Percentiles rank a stretch among this genome's conserved stretches.
phyloP scores from a whole-genome alignment of 2,113 vertebrate species.

The Rhadina sibilatrix region DNA sequence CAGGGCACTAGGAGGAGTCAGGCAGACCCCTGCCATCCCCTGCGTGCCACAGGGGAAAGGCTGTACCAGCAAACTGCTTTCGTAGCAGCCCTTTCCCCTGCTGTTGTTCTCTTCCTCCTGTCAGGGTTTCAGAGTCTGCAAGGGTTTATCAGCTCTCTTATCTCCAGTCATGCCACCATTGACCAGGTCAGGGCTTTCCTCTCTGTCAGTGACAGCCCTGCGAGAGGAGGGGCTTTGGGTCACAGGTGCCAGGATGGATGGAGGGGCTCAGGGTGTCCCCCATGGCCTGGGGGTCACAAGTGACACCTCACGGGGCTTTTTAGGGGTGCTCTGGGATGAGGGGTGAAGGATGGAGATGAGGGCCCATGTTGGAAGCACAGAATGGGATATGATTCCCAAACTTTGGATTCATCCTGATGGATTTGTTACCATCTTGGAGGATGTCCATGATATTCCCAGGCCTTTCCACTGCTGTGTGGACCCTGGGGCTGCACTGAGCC shows the following conservation, averaged over 20 bases:
- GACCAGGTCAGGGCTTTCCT: neutral
- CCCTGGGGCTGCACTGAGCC: neutral
- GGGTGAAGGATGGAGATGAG: fast-evolving
- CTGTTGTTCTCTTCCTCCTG: neutral
- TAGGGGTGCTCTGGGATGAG: neutral
- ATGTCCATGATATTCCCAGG: neutral
- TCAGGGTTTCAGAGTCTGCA: fast-evolving
- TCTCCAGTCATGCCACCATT: neutral
- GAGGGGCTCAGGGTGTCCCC: neutral
- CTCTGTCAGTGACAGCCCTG: neutral
- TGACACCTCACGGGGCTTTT: neutral
- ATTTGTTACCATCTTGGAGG: neutral
- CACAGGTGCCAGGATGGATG: fast-evolving
- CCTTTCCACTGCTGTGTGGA: neutral
- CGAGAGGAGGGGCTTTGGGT: fast-evolving
- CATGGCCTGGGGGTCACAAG: fast-evolving
- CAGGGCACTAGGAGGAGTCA: neutral
- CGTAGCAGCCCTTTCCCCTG: neutral
- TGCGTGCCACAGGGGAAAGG: fast-evolving
- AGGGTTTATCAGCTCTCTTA: neutral
- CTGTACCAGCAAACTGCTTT: neutral
- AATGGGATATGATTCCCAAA: fast-evolving
- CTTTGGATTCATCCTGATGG: neutral
- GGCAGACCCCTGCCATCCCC: neutral
- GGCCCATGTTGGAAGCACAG: fast-evolving